Conservation (phyloP, 2,113 vertebrate species). For the Semicossyphus pulcher region DNA sequence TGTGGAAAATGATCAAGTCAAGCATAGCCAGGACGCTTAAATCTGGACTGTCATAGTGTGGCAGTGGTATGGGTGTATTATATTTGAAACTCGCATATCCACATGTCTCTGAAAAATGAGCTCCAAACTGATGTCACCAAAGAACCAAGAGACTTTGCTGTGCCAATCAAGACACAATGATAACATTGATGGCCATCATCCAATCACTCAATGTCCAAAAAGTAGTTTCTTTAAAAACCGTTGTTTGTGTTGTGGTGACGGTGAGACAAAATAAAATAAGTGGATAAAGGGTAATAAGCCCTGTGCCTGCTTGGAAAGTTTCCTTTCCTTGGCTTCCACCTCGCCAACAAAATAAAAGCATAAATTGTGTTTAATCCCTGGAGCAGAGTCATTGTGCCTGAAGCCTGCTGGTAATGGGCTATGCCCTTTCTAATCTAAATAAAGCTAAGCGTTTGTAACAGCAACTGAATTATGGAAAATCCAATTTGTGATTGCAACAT, state of each 20-base stretch:
- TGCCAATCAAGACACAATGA: slow-evolving; percentile 21
- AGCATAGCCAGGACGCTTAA: slow-evolving; percentile 69
- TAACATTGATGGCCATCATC: slow-evolving; percentile 24
- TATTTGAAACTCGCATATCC: slow-evolving; percentile 53
- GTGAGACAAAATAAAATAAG: slow-evolving; percentile 49
- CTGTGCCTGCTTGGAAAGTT: slow-evolving; percentile 50
- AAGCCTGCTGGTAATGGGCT: slow-evolving; percentile 68
- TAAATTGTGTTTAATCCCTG: slow-evolving; percentile 69
- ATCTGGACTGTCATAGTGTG: slow-evolving; percentile 53
- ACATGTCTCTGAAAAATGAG: slow-evolving; percentile 28
- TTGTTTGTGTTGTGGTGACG: slow-evolving; percentile 50
- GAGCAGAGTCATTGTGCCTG: slow-evolving; percentile 63
- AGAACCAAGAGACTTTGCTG: slow-evolving; percentile 30
- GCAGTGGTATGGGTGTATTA: slow-evolving; percentile 40
- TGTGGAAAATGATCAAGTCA: slow-evolving; percentile 76
- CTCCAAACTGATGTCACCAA: slow-evolving; percentile 25
- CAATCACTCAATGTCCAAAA: slow-evolving; percentile 15
- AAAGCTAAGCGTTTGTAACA: slow-evolving; percentile 72
- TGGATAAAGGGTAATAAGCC: slow-evolving; percentile 41
- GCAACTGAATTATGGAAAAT: slow-evolving; percentile 74
- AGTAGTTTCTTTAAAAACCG: slow-evolving; percentile 42
- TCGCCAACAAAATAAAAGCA: slow-evolving; percentile 69
- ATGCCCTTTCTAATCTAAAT: slow-evolving; percentile 73
- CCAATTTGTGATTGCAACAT: slow-evolving; percentile 78
- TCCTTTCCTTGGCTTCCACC: slow-evolving; percentile 49